These are phyloP conservation scores for Chaetodon trifascialis DNA, from an alignment of 2,113 vertebrate genomes.

Conservation along the genomic window DNA sequence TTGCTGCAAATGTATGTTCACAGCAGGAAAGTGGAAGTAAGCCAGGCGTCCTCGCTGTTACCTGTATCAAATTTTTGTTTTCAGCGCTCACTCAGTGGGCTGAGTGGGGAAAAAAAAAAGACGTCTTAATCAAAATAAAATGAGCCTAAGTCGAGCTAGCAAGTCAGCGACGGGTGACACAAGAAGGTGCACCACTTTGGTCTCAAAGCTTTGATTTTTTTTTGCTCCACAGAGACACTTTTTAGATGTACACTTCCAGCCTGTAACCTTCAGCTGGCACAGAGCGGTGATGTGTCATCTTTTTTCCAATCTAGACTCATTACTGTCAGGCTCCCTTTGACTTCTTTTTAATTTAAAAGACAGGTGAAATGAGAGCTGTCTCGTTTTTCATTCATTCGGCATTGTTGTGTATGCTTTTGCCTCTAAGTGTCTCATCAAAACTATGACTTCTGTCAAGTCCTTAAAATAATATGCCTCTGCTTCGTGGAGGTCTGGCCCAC, in stretches of 20 bases:
- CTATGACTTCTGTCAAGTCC: background rate
- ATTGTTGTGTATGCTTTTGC: background rate
- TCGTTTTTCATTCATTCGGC: background rate
- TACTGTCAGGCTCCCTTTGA: constrained; percentile 33
- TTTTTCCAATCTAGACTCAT: constrained; percentile 23
- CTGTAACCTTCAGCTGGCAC: constrained; percentile 21
- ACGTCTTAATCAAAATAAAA: constrained; percentile 19
- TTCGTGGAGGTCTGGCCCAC: background rate
- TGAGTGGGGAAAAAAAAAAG: background rate
- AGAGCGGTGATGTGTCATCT: constrained; percentile 11
- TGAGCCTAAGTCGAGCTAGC: constrained; percentile 1
- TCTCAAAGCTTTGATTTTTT: constrained; percentile 46
- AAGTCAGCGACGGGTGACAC: constrained; percentile 34
- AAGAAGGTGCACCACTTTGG: constrained; percentile 25
- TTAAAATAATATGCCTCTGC: background rate
- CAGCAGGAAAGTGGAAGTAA: constrained; percentile 20
- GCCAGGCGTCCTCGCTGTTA: constrained; percentile 7
- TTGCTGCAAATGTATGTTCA: constrained; percentile 17
- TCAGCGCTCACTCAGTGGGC: constrained; percentile 1
- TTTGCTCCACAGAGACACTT: constrained; percentile 29
- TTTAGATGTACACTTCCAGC: constrained; percentile 21
- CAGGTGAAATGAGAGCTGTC: constrained; percentile 20
- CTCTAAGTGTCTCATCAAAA: constrained; percentile 26
- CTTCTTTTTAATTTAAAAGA: constrained; percentile 20
- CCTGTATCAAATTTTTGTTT: constrained; percentile 19